Base-by-base conservation (phyloP, 2,888 invertebrate species). In the Mellilla xanthometata region DNA sequence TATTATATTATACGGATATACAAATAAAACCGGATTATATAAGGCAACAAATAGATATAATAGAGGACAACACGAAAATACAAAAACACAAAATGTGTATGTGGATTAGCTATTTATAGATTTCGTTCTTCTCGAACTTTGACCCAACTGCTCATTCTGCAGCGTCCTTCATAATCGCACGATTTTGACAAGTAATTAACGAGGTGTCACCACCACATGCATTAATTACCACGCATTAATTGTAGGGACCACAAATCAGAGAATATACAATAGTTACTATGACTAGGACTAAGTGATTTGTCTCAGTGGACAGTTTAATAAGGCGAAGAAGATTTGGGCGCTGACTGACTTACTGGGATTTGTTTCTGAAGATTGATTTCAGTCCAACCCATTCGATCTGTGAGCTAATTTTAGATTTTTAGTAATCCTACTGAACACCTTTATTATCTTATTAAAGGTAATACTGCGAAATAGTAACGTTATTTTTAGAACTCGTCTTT, bases 131-230 rank as follows among this genome's bases (percentile, higher is more conserved):
- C 22, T 5, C 12, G 24, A 49, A 26, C 39, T 46, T 27, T 38
- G 24, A 33, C 28, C 9, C 15, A 32, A 33, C 27, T 33, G 13
- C 33, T 44, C 49, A 51, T 38, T 48, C 36, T 43, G 2, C 48
- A 32, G 27, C 3, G n/a, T 35, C 47, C 51, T 44, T 48, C 41
- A 60, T 53, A 75, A 71, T 76, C 64, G 66, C 75, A 68, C 74
- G 66, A 60, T 73, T 76, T 78, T 72, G 81, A 76, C 76, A 70
- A 65, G 61, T 74, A 81, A 81, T 82, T 79, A 80, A 68, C 58
- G 61, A 57, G 60, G 58, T 76, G 80, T 80, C 74, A 62, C 63
- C 54, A 62, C 56, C 74, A 73, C 70, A 69, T 72, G 65, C 62
- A 64, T 69, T 76, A 76, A 81, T 80, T 75, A 75, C 62, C 60